Base-by-base conservation (phyloP, 2,113 vertebrate genomes). In the Oncorhynchus gorbuscha region DNA sequence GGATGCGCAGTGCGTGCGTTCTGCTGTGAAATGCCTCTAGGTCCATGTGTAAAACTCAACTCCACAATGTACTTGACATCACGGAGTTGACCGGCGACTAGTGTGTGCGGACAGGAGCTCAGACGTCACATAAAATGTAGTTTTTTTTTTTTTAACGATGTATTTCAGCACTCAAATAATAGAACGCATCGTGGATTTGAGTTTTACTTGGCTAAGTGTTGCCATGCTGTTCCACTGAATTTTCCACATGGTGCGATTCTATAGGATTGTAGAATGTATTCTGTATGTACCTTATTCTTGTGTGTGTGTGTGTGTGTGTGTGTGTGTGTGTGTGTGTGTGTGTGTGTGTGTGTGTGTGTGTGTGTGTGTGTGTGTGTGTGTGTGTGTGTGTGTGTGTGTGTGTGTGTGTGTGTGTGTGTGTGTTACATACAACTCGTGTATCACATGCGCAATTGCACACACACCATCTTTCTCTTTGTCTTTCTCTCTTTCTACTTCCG, bases 1-100 rank as follows among this genome's bases (percentile, higher is more conserved):
- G 71, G 72, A 87, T 91, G 84, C 90, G 90, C 90, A 92, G 79
- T 90, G 88, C 89, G 67, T 20, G 65, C 74, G 51, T 76, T 55
- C 69, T 45, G 74, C 69, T 51, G 74, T 73, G 83, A 76, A 87
- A 78, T 81, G 79, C 74, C 64, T 71, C 22, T 45, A 76, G 51
- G 79, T 49, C 3, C 69, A 69, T 28, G 28, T 67, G 24, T 14
- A 16, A 26, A 16, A 6, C 4, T 30, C 65, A 16, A 32, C 28
- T 45, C 9, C 39, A 45, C 39, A 45, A 45, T 45, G 9, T 45
- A 45, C 39, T 45, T 45, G 9, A 45, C 39, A 11, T 45, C 39
- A 45, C 39, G 9, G 39, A 45, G 39, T 45, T 45, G 39, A 45
- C 39, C 39, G 39, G 39, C 39, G 9, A 45, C 9, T 45, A 45